These are phyloP conservation scores for Eremobia ochroleuca DNA, from an alignment of 2,888 invertebrate genomes.

Conservation along the genomic window DNA sequence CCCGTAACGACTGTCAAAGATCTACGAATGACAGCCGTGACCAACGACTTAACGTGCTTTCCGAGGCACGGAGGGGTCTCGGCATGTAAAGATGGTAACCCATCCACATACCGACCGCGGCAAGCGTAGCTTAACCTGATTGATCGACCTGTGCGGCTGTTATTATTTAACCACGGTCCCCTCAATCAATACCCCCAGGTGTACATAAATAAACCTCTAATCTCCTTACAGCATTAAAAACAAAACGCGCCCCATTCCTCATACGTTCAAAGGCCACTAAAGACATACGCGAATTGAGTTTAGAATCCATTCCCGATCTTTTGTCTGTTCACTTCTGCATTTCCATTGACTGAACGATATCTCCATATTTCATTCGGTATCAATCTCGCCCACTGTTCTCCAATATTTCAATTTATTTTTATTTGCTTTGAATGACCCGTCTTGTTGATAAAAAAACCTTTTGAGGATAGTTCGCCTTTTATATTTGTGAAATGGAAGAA, in stretches of 20 bases:
- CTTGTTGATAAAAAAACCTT: constrained; percentile 59
- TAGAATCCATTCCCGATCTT: constrained; percentile 20
- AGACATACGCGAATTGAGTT: constrained; percentile 1
- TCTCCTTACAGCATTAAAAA: neutral
- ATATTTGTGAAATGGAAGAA: constrained; percentile 56
- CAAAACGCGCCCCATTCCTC: neutral
- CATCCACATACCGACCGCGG: no score
- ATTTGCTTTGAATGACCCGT: constrained; percentile 52
- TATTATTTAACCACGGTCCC: no score
- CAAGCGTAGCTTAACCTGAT: no score
- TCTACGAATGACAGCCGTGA: no score
- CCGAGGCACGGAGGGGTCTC: no score
- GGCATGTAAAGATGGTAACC: no score
- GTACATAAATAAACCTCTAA: neutral
- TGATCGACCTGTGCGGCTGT: no score
- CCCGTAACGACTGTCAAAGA: no score
- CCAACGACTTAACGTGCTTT: no score
- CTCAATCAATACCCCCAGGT: no score
- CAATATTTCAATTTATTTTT: constrained; percentile 65
- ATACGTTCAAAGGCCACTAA: neutral
- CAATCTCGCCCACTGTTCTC: constrained; percentile 67
- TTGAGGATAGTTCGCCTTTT: constrained; percentile 60
- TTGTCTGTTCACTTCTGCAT: constrained; percentile 41
- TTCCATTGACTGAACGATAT: constrained; percentile 31
- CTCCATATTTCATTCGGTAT: constrained; percentile 67